phyloP scores from a whole-genome alignment of 2,888 invertebrate genomes.

The Patella pellucida region DNA sequence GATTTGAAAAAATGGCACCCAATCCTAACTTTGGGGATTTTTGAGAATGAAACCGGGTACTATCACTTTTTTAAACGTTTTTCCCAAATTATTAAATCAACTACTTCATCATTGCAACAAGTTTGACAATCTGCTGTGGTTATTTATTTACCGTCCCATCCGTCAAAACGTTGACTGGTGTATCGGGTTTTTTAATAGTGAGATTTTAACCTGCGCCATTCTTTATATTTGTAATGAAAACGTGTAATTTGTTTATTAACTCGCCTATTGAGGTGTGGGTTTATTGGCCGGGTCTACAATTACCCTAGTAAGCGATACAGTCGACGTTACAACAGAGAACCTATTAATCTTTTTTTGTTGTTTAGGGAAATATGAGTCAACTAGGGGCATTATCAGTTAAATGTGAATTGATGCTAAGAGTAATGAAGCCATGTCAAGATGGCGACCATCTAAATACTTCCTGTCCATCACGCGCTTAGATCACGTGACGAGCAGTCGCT shows the following conservation, averaged over 20 bases:
- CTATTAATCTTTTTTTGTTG: slow-evolving; percentile 6
- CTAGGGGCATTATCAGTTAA: background rate
- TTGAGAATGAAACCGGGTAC: too few relatives aligned
- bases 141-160: too few relatives aligned
- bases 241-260: slow-evolving; percentile 3
- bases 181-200: background rate
- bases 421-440: slow-evolving; percentile 7
- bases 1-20: too few relatives aligned
- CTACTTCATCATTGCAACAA: too few relatives aligned
- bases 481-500: slow-evolving; percentile 7
- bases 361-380: background rate
- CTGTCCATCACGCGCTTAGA: slow-evolving; percentile 2
- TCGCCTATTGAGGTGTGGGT: background rate
- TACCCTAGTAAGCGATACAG: background rate
- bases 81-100: too few relatives aligned
- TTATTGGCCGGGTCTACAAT: background rate
- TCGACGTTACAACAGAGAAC: background rate
- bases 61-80: too few relatives aligned
- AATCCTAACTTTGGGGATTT: too few relatives aligned
- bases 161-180: background rate
- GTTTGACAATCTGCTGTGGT: too few relatives aligned
- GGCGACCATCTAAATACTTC: background rate
- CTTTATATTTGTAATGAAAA: background rate
- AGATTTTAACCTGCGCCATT: background rate
- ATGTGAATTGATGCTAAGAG: background rate